These are phyloP conservation scores for Periplaneta americana DNA, from an alignment of 1,140 invertebrate species.

Conservation along the genomic window DNA sequence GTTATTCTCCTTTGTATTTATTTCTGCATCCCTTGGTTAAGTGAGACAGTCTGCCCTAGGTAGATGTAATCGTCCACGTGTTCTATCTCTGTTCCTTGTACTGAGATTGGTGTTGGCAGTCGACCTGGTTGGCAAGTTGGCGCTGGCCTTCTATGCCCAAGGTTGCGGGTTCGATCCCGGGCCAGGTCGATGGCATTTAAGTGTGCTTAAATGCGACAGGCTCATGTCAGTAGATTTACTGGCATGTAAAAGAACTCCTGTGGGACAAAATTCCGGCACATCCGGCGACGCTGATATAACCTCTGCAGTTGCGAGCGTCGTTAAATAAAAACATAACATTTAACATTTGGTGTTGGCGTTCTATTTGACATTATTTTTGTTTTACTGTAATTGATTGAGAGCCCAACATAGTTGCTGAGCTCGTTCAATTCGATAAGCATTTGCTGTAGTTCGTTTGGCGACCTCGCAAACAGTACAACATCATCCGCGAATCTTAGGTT, in stretches of 20 bases:
- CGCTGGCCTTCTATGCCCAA: too few relatives aligned
- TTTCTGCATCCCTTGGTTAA: conserved; percentile 9
- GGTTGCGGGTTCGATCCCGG: too few relatives aligned
- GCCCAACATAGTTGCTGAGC: not conserved
- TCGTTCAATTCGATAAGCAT: not conserved
- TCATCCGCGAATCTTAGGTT: not conserved
- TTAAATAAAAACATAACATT: too few relatives aligned
- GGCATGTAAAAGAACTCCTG: too few relatives aligned
- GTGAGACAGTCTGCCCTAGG: conserved; percentile 1
- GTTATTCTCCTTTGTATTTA: conserved; percentile 15
- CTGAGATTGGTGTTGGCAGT: too few relatives aligned
- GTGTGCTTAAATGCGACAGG: too few relatives aligned
- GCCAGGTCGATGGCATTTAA: too few relatives aligned
- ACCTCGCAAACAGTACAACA: not conserved
- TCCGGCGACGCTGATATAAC: too few relatives aligned
- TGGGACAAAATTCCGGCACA: too few relatives aligned
- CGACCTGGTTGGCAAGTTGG: too few relatives aligned
- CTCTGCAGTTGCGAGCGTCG: too few relatives aligned
- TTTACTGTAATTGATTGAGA: not conserved
- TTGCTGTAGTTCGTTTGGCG: not conserved
- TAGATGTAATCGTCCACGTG: not conserved
- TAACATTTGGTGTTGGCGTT: not conserved
- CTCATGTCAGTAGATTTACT: too few relatives aligned
- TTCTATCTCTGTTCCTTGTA: not conserved
- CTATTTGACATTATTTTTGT: not conserved